Evolutionary conservation across 2,888 invertebrate genomes (phyloP).

Genomic region (Doris montereyensis): DNA sequence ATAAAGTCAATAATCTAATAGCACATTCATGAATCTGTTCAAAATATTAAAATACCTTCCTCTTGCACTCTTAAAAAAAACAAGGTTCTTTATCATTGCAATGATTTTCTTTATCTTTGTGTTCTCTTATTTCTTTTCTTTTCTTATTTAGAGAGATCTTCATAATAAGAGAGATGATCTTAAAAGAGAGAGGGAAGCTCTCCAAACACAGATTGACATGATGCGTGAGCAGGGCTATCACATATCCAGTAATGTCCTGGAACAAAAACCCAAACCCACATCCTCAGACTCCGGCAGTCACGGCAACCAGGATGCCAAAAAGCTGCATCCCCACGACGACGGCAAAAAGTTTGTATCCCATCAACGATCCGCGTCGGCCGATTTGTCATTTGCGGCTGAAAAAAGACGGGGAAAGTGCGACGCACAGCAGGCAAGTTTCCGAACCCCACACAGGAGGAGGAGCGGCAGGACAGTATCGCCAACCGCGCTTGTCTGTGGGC

Average conservation of each 20-base stretch:
- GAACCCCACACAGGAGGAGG: no score
- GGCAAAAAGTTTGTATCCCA: conserved; percentile 47
- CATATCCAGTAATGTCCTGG: conserved; percentile 34
- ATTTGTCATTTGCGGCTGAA: no score
- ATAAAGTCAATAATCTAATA: no score
- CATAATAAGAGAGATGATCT: conserved; percentile 92
- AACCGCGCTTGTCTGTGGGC: conserved; percentile 44
- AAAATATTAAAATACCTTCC: no score
- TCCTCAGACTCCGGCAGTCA: conserved; percentile 15
- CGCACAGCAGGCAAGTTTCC: no score
- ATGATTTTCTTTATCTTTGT: background rate
- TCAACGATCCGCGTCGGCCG: conserved; percentile 62
- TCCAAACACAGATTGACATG: conserved; percentile 79
- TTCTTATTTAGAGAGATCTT: conserved; percentile 77
- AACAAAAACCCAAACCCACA: no score
- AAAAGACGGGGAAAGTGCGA: no score
- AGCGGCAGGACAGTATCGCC: conserved; percentile 42
- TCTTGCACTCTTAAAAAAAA: no score
- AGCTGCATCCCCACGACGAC: conserved; percentile 24
- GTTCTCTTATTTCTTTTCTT: background rate
- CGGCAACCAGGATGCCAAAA: conserved; percentile 6
- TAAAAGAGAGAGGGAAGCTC: conserved; percentile 87
- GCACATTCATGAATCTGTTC: no score
- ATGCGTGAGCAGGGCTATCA: conserved; percentile 54
- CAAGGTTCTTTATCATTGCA: no score